These are phyloP conservation scores for Penaeus japonicus DNA, from an alignment of 1,140 invertebrate genomes.

Conservation along the genomic window DNA sequence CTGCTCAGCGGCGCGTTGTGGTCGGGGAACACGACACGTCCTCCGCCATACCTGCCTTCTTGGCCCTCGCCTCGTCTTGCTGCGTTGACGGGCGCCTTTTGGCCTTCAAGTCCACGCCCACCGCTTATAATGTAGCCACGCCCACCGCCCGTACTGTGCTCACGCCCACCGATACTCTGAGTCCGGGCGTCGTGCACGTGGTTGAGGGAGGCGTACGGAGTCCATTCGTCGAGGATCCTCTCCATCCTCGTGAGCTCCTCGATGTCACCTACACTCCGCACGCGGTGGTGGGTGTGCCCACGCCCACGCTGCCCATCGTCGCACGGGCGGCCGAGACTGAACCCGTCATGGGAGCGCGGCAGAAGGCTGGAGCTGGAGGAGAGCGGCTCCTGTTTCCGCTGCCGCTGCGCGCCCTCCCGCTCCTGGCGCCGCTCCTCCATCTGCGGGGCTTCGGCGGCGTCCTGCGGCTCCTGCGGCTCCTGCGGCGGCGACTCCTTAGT, in stretches of 20 bases:
- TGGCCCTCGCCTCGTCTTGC: neutral
- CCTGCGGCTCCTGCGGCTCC: neutral
- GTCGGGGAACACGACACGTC: neutral
- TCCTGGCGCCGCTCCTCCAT: neutral
- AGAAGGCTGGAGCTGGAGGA: slow-evolving; percentile 6
- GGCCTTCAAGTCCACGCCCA: slow-evolving; percentile 13
- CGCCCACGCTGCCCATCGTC: neutral
- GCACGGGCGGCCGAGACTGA: slow-evolving; percentile 9
- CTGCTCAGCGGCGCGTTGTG: neutral
- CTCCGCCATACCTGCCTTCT: neutral
- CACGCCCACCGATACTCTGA: neutral
- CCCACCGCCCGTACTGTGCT: neutral
- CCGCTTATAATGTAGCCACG: neutral
- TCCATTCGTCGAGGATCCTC: slow-evolving; percentile 55
- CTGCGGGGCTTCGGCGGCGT: no score
- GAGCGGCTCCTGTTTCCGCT: neutral
- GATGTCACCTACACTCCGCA: slow-evolving; percentile 36
- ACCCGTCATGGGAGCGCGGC: slow-evolving; percentile 10
- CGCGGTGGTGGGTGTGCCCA: neutral
- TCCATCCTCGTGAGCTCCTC: slow-evolving; percentile 46
- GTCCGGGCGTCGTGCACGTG: neutral
- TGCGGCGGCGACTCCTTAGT: neutral
- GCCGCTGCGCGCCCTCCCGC: neutral
- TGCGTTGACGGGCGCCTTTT: neutral
- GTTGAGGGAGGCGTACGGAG: slow-evolving; percentile 47